Evolutionary conservation across 2,113 vertebrate genomes (phyloP).

Genomic region (Platycercus adscitus): DNA sequence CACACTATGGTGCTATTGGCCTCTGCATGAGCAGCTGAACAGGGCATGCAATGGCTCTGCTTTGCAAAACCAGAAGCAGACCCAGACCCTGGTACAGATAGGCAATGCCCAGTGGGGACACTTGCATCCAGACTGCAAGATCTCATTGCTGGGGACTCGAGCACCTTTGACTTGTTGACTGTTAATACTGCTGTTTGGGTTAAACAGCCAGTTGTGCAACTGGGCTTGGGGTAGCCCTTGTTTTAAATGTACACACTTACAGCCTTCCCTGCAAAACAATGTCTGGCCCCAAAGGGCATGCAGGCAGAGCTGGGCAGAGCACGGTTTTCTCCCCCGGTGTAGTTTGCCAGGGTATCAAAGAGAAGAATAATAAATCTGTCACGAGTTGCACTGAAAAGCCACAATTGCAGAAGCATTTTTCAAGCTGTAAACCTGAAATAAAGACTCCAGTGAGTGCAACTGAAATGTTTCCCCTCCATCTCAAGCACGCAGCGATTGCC

Average conservation of each 20-base stretch:
- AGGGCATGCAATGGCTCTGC: fast-evolving
- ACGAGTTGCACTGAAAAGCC: constrained; percentile 10
- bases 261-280: background rate
- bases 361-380: constrained; percentile 36
- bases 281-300: background rate
- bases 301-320: background rate
- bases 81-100: background rate
- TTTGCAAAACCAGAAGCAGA: background rate
- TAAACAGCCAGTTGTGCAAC: constrained; percentile 5
- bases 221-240: background rate
- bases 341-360: constrained; percentile 9
- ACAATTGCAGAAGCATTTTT: background rate
- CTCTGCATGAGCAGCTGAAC: background rate
- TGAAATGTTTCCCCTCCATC: constrained; percentile 28
- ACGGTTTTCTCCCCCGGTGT: background rate
- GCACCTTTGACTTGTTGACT: background rate
- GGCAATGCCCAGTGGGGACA: background rate
- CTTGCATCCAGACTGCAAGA: background rate
- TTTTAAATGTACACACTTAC: background rate
- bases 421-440: constrained; percentile 27
- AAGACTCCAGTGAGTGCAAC: background rate
- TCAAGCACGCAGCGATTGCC: background rate
- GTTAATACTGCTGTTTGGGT: background rate
- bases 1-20: background rate
- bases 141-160: background rate